These are phyloP conservation scores for Loriculus beryllinus DNA, from an alignment of 2,797 vertebrate genomes.

Conservation along the genomic window DNA sequence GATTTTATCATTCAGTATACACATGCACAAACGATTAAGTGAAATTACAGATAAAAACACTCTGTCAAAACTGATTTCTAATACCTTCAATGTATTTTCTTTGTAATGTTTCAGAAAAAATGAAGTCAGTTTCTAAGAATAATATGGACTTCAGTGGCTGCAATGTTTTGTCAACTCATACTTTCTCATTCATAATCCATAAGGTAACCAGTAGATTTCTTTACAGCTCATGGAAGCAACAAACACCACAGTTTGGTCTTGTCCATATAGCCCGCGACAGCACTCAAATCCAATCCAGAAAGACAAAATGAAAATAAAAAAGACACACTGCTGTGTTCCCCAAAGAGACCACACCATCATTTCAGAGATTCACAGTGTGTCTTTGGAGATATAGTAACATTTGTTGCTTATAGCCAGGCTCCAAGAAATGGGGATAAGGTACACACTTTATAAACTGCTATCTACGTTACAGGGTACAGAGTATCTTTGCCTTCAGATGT, in stretches of 20 bases:
- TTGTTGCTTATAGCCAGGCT: not conserved
- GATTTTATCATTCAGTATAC: not conserved
- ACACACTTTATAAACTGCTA: not conserved
- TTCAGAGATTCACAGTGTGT: not conserved
- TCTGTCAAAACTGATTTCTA: not conserved
- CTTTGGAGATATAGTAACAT: not conserved
- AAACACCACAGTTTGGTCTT: not conserved
- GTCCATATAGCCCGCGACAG: fast-evolving
- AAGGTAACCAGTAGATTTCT: not conserved
- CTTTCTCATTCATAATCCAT: not conserved
- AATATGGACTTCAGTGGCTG: not conserved
- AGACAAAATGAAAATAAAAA: not conserved
- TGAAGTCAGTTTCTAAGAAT: not conserved
- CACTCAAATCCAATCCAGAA: not conserved
- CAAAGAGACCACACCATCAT: not conserved
- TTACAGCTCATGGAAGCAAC: not conserved
- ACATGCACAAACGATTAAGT: not conserved
- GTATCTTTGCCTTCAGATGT: not conserved
- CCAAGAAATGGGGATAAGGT: not conserved
- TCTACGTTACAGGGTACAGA: not conserved
- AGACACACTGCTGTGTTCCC: not conserved
- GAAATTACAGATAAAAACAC: not conserved
- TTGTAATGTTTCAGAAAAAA: not conserved
- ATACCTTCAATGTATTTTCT: not conserved
- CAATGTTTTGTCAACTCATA: not conserved